These are phyloP conservation scores for Hirtodrosophila cameraria DNA, from an alignment of 2,888 invertebrate genomes.

Conservation along the genomic window DNA sequence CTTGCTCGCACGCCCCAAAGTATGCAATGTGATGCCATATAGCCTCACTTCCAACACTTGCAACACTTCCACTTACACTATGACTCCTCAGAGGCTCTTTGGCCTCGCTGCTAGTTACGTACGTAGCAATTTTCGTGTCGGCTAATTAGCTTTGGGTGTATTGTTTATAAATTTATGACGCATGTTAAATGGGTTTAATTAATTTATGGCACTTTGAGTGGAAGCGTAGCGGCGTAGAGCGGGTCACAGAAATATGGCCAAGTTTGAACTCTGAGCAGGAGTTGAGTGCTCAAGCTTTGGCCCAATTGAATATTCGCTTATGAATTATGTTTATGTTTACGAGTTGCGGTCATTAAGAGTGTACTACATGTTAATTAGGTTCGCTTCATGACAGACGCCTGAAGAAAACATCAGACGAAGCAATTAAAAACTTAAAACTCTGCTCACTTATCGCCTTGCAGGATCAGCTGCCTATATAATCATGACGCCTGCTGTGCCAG, in stretches of 20 bases:
- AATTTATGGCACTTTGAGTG: constrained; percentile 76
- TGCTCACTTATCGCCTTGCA: constrained; percentile 46
- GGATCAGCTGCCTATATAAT: constrained; percentile 52
- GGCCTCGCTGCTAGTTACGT: constrained; percentile 34
- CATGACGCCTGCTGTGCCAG: constrained; percentile 52
- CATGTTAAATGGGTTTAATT: constrained; percentile 81
- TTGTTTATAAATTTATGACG: constrained; percentile 80
- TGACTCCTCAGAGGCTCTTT: constrained; percentile 30
- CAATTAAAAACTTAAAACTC: constrained; percentile 63
- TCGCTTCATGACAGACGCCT: constrained; percentile 6
- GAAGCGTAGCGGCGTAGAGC: too few species aligned
- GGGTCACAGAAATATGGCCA: constrained; percentile 19
- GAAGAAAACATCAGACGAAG: constrained; percentile 16
- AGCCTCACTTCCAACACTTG: constrained; percentile 37
- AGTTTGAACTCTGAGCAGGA: not conserved
- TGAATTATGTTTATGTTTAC: constrained; percentile 60
- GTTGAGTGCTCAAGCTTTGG: constrained; percentile 45
- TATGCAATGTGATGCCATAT: constrained; percentile 54
- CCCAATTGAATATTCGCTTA: constrained; percentile 70
- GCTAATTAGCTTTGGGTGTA: constrained; percentile 80
- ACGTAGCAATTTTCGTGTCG: constrained; percentile 75
- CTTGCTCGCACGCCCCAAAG: constrained; percentile 21
- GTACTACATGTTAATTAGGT: constrained; percentile 46
- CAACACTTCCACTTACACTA: constrained; percentile 40
- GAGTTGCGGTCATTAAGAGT: constrained; percentile 34